phyloP scores from a whole-genome alignment of 2,888 invertebrate genomes.

The Mythimna albipuncta region DNA sequence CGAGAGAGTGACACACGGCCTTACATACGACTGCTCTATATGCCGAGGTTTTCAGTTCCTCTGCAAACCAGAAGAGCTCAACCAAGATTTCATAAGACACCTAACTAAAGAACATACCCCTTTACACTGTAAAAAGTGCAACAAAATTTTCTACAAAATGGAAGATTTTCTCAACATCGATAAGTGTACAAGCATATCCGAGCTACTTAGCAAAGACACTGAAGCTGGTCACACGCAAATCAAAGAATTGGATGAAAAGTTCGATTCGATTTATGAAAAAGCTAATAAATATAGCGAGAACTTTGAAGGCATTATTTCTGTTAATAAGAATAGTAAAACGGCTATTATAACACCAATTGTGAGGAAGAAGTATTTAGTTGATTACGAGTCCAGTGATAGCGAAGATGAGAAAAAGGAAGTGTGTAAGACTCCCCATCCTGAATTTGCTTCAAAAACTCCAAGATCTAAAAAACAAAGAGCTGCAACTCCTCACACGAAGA shows the following conservation, averaged over 20 bases:
- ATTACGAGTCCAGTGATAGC: conserved; percentile 84
- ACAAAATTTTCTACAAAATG: conserved; percentile 80
- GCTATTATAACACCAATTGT: conserved; percentile 85
- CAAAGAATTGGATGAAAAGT: conserved; percentile 78
- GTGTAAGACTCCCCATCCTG: conserved; percentile 75
- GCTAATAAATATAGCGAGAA: conserved; percentile 70
- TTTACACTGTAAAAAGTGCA: conserved; percentile 83
- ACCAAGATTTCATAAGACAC: conserved; percentile 79
- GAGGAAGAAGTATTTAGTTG: conserved; percentile 81
- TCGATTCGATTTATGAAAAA: conserved; percentile 83
- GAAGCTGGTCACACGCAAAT: conserved; percentile 57
- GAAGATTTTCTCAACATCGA: conserved; percentile 81
- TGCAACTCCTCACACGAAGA: conserved; percentile 84
- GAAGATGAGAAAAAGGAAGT: conserved; percentile 70
- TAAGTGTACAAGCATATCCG: conserved; percentile 83
- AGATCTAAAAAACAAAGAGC: conserved; percentile 75
- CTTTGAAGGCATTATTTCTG: conserved; percentile 78
- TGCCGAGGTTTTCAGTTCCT: conserved; percentile 82
- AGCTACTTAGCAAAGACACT: conserved; percentile 72
- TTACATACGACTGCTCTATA: conserved; percentile 84
- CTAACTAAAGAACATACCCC: conserved; percentile 81
- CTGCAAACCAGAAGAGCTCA: conserved; percentile 77
- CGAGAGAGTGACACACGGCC: conserved; percentile 79
- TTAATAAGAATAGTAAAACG: conserved; percentile 80
- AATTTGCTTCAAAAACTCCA: conserved; percentile 77